phyloP scores from a whole-genome alignment of 37 sponge, comb jelly and placozoan genomes.

The Oopsacas minuta region DNA sequence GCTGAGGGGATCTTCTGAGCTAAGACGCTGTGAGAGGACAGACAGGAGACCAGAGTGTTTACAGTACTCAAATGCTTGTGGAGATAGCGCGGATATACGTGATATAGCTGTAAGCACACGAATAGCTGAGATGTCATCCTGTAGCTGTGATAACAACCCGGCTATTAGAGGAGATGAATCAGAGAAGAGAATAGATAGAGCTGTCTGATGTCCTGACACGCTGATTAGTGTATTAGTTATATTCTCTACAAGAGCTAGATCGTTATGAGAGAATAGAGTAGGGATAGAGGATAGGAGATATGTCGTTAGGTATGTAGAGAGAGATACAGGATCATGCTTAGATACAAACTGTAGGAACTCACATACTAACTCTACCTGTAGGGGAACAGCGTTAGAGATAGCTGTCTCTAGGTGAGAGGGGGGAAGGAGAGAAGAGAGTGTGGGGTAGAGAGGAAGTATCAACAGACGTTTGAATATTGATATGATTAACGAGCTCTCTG shows the following conservation, averaged over 20 bases:
- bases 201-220: neutral
- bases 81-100: neutral
- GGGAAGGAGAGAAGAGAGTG: neutral
- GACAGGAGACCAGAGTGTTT: neutral
- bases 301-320: neutral
- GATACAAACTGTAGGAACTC: neutral
- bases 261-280: neutral
- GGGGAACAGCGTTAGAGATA: neutral
- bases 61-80: neutral
- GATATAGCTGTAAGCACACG: neutral
- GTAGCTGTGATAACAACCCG: neutral
- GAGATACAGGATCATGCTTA: neutral
- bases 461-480: neutral
- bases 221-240: neutral
- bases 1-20: conserved; percentile 1
- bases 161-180: neutral
- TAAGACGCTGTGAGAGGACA: neutral
- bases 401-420: conserved; percentile 3
- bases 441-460: neutral
- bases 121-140: neutral
- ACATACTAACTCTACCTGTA: neutral
- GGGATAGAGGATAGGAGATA: neutral
- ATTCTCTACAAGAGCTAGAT: neutral
- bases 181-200: neutral
- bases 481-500: neutral